A percentile compares a stretch with the other conserved stretches of the same genome.
Conservation (phyloP, 2,797 vertebrate species). For the Rhincodon typus region DNA sequence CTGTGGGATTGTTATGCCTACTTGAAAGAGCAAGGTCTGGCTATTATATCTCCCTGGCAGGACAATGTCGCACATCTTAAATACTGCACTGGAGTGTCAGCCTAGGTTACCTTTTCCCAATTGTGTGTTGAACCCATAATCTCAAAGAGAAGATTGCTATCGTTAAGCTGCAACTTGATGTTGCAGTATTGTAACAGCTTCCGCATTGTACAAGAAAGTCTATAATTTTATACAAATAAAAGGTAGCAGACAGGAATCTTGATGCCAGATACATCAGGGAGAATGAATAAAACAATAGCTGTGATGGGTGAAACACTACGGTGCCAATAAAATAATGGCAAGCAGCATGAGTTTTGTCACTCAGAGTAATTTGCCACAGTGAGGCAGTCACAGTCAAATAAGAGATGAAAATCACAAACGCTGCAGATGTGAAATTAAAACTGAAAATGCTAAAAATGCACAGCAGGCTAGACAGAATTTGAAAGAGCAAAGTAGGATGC, state of each 20-base stretch:
- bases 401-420: background rate
- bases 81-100: background rate
- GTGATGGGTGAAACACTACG: background rate
- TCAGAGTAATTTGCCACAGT: background rate
- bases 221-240: background rate
- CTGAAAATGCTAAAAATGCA: background rate
- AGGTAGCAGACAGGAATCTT: background rate
- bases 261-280: background rate
- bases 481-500: background rate
- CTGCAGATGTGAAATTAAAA: conserved; percentile 7
- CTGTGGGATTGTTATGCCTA: background rate
- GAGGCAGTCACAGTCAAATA: background rate
- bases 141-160: background rate
- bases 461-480: background rate
- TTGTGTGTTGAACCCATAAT: background rate
- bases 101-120: background rate
- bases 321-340: background rate
- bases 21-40: background rate
- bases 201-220: background rate
- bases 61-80: no score
- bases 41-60: background rate
- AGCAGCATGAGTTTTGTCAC: background rate
- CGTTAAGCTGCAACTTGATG: background rate
- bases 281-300: conserved; percentile 14
- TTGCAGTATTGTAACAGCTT: background rate